Evolutionary conservation across 2,888 invertebrate genomes (phyloP).

Genomic region (Argyra leucocephala): DNA sequence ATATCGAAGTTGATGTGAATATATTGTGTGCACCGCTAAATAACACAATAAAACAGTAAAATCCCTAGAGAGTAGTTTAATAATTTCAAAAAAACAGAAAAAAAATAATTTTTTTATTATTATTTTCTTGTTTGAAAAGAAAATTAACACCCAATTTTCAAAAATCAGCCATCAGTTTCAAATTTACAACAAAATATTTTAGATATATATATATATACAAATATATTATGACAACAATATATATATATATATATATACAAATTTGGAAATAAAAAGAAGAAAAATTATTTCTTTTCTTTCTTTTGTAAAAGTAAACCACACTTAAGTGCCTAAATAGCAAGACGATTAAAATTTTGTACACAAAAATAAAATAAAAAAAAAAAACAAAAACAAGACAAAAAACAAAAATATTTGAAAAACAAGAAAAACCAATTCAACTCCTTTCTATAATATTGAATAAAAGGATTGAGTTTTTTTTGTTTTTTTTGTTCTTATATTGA

Average conservation of each 20-base stretch:
- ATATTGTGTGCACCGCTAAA: neutral
- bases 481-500: too few species aligned
- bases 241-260: too few species aligned
- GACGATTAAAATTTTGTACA: slow-evolving; percentile 3
- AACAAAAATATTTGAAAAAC: too few species aligned
- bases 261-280: neutral
- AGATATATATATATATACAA: neutral
- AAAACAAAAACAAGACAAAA: neutral
- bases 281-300: neutral
- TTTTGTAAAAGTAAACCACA: slow-evolving; percentile 3
- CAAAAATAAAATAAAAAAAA: neutral
- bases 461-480: too few species aligned
- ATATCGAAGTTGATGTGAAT: neutral
- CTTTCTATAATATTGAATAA: neutral
- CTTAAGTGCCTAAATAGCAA: slow-evolving; percentile 6
- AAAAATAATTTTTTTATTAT: neutral
- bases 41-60: neutral
- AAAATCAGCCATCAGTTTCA: slow-evolving; percentile 1
- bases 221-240: neutral
- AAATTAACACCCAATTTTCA: slow-evolving; percentile 4
- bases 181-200: neutral
- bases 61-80: neutral
- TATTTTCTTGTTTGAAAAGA: neutral
- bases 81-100: too few species aligned
- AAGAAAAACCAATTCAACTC: slow-evolving; percentile 2